Evolutionary conservation across 2,888 invertebrate genomes (phyloP).

Genomic region (Nomada ferruginata): DNA sequence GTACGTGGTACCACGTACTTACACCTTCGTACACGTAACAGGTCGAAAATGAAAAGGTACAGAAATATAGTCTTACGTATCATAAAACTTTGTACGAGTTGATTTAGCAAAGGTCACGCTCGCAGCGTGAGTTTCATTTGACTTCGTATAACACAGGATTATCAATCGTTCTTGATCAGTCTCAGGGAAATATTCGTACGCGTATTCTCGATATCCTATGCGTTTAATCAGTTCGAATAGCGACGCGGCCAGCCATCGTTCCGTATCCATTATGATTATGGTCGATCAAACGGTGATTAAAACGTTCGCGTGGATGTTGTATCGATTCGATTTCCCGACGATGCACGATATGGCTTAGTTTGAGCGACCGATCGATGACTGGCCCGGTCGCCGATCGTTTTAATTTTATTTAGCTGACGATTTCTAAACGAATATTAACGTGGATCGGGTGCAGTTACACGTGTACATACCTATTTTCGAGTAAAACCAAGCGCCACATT

Average conservation of each 20-base stretch:
- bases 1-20: constrained; percentile 57
- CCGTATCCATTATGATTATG: background rate
- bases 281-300: background rate
- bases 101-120: constrained; percentile 21
- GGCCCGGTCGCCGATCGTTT: constrained; percentile 41
- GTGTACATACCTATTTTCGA: constrained; percentile 72
- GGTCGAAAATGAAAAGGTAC: background rate
- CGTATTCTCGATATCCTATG: constrained; percentile 77
- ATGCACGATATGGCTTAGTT: background rate
- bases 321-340: background rate
- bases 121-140: constrained; percentile 63
- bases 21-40: constrained; percentile 22
- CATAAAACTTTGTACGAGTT: constrained; percentile 32
- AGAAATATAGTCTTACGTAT: constrained; percentile 4
- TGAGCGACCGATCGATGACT: background rate
- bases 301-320: constrained; percentile 10
- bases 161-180: constrained; percentile 81
- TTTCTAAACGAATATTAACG: constrained; percentile 49
- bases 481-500: constrained; percentile 32
- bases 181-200: constrained; percentile 81
- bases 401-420: constrained; percentile 69
- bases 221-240: constrained; percentile 61
- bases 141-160: constrained; percentile 61
- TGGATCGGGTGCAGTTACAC: constrained; percentile 56
- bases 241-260: constrained; percentile 35